These are phyloP conservation scores for Pollenia amentaria DNA, from an alignment of 2,888 invertebrate genomes.

Conservation along the genomic window DNA sequence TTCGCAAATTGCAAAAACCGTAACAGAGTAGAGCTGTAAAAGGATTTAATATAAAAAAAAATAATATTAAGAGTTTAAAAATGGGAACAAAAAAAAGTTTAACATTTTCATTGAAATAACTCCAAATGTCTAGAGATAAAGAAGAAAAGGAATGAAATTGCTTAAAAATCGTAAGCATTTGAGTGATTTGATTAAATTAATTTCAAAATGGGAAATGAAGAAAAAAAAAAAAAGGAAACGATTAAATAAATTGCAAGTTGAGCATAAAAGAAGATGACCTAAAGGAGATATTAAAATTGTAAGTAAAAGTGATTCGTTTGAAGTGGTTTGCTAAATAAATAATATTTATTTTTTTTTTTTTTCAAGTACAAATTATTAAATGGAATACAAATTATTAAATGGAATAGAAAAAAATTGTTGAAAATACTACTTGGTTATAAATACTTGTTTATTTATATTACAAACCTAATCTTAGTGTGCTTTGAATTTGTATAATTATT, in stretches of 20 bases:
- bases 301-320: neutral
- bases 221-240: slow-evolving; percentile 12
- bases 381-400: too few relatives aligned
- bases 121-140: slow-evolving; percentile 23
- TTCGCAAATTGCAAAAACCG: neutral
- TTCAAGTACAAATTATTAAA: too few relatives aligned
- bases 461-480: too few relatives aligned
- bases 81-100: slow-evolving; percentile 18
- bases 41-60: slow-evolving; percentile 24
- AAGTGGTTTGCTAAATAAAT: neutral
- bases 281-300: neutral
- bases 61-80: slow-evolving; percentile 5
- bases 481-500: too few relatives aligned
- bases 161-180: slow-evolving; percentile 50
- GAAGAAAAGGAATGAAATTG: slow-evolving; percentile 28
- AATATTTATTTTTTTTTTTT: neutral
- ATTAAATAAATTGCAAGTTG: slow-evolving; percentile 35
- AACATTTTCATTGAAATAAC: slow-evolving; percentile 44
- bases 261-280: neutral
- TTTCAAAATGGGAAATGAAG: slow-evolving; percentile 26
- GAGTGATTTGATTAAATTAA: slow-evolving; percentile 54
- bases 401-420: too few relatives aligned
- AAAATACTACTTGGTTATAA: too few relatives aligned
- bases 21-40: slow-evolving; percentile 10
- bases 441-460: too few relatives aligned